Evolutionary conservation across 64 coral and sea anemone species (phyloP).

Genomic region (Stylophora pistillata): DNA sequence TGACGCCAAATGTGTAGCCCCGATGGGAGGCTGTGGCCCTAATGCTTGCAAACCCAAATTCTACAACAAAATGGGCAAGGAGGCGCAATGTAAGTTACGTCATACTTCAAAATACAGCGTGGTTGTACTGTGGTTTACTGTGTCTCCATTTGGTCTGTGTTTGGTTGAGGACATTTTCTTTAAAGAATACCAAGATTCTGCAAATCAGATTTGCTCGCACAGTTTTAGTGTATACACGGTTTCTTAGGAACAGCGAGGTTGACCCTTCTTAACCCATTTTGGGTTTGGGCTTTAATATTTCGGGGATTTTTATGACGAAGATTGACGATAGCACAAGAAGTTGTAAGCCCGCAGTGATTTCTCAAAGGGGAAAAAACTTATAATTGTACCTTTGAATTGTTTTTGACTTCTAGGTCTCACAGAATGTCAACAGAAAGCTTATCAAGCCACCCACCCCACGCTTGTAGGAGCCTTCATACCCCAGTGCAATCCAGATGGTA

Average conservation of each 20-base stretch:
- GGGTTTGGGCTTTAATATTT: too few relatives aligned
- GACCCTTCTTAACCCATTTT: too few relatives aligned
- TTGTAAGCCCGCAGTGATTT: too few relatives aligned
- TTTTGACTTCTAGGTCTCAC: constrained; percentile 55
- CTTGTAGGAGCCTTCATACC: constrained; percentile 70
- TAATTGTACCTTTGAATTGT: neutral
- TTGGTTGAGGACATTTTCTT: neutral
- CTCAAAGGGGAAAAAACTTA: neutral
- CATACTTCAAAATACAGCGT: neutral
- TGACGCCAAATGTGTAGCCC: constrained; percentile 43
- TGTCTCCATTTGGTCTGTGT: neutral
- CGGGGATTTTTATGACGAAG: too few relatives aligned
- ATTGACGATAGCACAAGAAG: too few relatives aligned
- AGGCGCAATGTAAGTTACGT: constrained; percentile 45
- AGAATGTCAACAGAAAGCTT: constrained; percentile 71
- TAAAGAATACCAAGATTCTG: too few relatives aligned
- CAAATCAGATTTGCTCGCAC: too few relatives aligned
- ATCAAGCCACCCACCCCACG: constrained; percentile 42
- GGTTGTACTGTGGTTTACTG: neutral
- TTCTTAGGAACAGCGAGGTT: too few relatives aligned
- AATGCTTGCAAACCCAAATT: constrained; percentile 43
- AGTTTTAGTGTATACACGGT: too few relatives aligned
- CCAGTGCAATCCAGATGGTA: constrained; percentile 73
- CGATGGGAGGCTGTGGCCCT: constrained; percentile 53
- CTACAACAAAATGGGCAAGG: constrained; percentile 45